Base-by-base conservation (phyloP, 2,113 vertebrate species). In the Proteles cristata region DNA sequence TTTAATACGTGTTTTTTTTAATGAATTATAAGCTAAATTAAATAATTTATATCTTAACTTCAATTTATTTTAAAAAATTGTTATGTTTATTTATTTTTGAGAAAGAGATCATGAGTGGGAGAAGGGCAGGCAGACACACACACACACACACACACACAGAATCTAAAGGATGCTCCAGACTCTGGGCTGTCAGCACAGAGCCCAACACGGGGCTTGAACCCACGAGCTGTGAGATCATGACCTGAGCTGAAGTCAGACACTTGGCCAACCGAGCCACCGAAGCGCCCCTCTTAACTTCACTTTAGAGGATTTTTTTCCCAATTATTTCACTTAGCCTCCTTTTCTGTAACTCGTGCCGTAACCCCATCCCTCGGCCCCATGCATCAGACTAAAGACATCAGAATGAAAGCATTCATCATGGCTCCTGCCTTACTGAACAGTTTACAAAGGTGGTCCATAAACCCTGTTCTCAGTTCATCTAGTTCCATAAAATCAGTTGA, bases 31-130 rank as follows among this genome's bases (percentile, higher is more conserved):
- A 71, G 53, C 15, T 73, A 89, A 90, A 8, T 61, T 63, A 28
- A 88, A 93, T 15, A 92, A 91, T 50, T 66, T 79, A 3, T 65
- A 90, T 73, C 90, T 84, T 79, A 90, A 77, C 7, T 63, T 92
- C 45, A 87, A 25, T 55, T 71, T 39, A 39, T 39, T 39, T 39
- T 39, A 39, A 39, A 39, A 39, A 39, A 3, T 39, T 39, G 3
- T 39, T 39, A 39, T 39, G 39, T 39, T 39, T 39, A 39, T 39
- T 39, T 39, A 39, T 39, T 39, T 39, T 39, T 39, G 39, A 39
- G 39, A 39, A 39, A 39, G 39, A 39, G 39, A 39, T 39, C 39
- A 39, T 4, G 39, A 39, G 39, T 39, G 39, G 39, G 39, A 39
- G 39, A 39, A 39, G 39, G 39, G 39, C 39, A 39, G 39, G 4